Evolutionary conservation across 1,140 invertebrate genomes (phyloP).

Genomic region (Orchestia grillus): DNA sequence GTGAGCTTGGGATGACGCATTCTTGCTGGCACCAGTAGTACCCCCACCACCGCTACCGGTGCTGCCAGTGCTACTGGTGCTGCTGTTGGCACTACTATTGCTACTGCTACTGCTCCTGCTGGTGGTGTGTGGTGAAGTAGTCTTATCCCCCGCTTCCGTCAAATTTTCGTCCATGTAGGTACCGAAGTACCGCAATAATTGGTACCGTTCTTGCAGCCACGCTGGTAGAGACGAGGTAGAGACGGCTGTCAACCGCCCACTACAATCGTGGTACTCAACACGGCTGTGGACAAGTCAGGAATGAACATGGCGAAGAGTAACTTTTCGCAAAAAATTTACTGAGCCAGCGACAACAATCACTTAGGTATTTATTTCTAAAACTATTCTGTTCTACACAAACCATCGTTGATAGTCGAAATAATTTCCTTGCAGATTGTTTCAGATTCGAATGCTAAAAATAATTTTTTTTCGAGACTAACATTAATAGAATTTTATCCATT

Average conservation of each 20-base stretch:
- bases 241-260: constrained; percentile 74
- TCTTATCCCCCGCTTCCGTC: constrained; percentile 72
- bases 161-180: constrained; percentile 79
- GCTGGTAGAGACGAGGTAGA: constrained; percentile 73
- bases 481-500: too few species aligned
- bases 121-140: not conserved
- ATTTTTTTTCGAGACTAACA: too few species aligned
- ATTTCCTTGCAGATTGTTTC: too few species aligned
- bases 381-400: not conserved
- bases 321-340: not conserved
- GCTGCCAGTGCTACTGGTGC: constrained; percentile 76
- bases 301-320: not conserved
- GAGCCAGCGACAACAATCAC: not conserved
- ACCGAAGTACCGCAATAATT: constrained; percentile 76
- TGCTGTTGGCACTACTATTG: constrained; percentile 76
- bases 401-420: too few species aligned
- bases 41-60: constrained; percentile 75
- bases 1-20: constrained; percentile 69
- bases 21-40: not conserved
- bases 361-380: not conserved
- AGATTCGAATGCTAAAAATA: too few species aligned
- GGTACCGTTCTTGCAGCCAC: constrained; percentile 75
- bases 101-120: constrained; percentile 70
- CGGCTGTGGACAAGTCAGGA: constrained; percentile 71
- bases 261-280: constrained; percentile 76